A percentile compares a stretch with the other conserved stretches of the same genome.
Evolutionary conservation across 2,888 invertebrate genomes (phyloP).

Genomic region (Pediacus dermestoides): DNA sequence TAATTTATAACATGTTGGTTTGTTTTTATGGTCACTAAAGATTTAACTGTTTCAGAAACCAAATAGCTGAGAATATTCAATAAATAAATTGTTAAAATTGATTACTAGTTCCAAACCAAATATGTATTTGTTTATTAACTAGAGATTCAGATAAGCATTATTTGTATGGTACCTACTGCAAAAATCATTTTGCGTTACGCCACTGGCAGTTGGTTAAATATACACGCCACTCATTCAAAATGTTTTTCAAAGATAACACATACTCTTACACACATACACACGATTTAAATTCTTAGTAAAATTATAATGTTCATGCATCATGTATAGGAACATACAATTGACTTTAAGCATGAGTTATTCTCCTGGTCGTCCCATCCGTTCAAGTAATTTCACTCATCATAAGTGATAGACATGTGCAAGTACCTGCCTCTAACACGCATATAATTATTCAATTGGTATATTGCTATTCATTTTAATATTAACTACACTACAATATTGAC

Average conservation of each 20-base stretch:
- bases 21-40: no score
- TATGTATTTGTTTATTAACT: no score
- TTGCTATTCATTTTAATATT: slow-evolving; percentile 15
- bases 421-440: slow-evolving; percentile 28
- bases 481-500: slow-evolving; percentile 5
- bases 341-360: slow-evolving; percentile 24
- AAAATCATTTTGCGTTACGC: no score
- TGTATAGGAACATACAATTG: slow-evolving; percentile 24
- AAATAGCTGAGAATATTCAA: no score
- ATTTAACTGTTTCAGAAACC: no score
- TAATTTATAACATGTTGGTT: no score
- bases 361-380: slow-evolving; percentile 26
- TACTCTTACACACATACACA: no score
- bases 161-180: no score
- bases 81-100: no score
- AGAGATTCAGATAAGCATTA: no score
- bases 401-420: slow-evolving; percentile 32
- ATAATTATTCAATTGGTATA: slow-evolving; percentile 28
- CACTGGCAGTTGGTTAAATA: slow-evolving; percentile 4
- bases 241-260: slow-evolving; percentile 4
- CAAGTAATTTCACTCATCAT: slow-evolving; percentile 32
- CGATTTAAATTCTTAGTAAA: slow-evolving; percentile 15
- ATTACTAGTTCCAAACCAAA: no score
- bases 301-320: slow-evolving; percentile 25
- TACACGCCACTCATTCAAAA: slow-evolving; percentile 1